These are phyloP conservation scores for Lottia scabra DNA, from an alignment of 2,888 invertebrate genomes.

Conservation along the genomic window DNA sequence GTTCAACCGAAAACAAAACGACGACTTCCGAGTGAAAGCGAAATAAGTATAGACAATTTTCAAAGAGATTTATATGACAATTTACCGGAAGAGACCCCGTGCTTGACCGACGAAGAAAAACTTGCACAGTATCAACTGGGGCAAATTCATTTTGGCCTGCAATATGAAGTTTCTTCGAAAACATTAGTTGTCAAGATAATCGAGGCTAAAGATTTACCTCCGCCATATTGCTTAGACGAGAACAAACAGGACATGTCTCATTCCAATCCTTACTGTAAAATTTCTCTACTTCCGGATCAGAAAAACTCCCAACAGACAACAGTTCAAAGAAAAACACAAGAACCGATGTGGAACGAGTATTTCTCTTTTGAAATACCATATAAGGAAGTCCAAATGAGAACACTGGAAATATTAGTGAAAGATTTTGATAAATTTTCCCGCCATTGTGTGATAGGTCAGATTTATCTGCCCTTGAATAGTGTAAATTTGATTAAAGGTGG, in stretches of 20 bases:
- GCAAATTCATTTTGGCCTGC: constrained; percentile 67
- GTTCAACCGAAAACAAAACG: constrained; percentile 64
- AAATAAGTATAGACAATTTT: constrained; percentile 67
- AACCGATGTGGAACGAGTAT: constrained; percentile 69
- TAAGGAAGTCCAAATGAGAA: constrained; percentile 67
- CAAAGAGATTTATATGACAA: constrained; percentile 66
- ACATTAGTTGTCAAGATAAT: constrained; percentile 68
- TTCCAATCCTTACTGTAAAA: constrained; percentile 70
- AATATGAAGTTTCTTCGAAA: constrained; percentile 65
- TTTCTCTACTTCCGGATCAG: constrained; percentile 69
- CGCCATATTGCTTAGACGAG: constrained; percentile 64
- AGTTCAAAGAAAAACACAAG: constrained; percentile 70
- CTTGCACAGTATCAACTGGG: constrained; percentile 63
- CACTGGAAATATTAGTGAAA: constrained; percentile 69
- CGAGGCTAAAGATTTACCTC: constrained; percentile 69
- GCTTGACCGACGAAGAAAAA: constrained; percentile 66
- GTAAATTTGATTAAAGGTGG: constrained; percentile 69
- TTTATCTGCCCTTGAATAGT: constrained; percentile 66
- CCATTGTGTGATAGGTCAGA: constrained; percentile 70
- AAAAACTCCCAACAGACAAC: constrained; percentile 70
- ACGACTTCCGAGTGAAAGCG: constrained; percentile 64
- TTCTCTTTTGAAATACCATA: constrained; percentile 70
- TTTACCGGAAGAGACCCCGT: constrained; percentile 45
- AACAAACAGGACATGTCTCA: constrained; percentile 69
- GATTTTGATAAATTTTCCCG: constrained; percentile 71